phyloP scores from a whole-genome alignment of 2,888 invertebrate species.

The Amphipoea lucens region DNA sequence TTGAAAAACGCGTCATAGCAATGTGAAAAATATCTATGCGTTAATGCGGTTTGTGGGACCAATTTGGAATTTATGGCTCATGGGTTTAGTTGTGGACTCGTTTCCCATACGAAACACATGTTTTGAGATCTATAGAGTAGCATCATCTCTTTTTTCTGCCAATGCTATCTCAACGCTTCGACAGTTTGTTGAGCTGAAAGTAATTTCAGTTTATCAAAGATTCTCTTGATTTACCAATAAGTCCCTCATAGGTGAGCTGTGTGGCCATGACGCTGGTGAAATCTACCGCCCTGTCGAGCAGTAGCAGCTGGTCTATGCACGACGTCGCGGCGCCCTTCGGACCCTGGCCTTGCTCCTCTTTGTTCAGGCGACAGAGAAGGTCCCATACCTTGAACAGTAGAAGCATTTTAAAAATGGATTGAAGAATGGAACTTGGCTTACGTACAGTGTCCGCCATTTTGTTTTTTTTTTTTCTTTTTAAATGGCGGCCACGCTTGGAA shows the following conservation, averaged over 20 bases:
- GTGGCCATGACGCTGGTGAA: slow-evolving; percentile 97
- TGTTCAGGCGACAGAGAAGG: slow-evolving; percentile 94
- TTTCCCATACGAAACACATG: not conserved
- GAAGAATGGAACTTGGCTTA: not conserved
- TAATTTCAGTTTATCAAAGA: not conserved
- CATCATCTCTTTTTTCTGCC: not conserved
- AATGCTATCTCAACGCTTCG: not conserved
- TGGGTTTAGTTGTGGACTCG: not conserved
- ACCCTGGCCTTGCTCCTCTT: slow-evolving; percentile 89
- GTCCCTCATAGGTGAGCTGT: slow-evolving; percentile 98
- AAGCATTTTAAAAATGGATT: not conserved
- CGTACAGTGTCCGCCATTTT: too few relatives aligned
- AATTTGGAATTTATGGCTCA: not conserved
- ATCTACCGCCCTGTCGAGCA: slow-evolving; percentile 97
- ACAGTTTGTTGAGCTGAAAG: not conserved
- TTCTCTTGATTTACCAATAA: slow-evolving; percentile 91
- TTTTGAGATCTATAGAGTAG: not conserved
- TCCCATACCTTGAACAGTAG: slow-evolving; percentile 93
- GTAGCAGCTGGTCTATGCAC: slow-evolving; percentile 95
- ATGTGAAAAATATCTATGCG: too few relatives aligned
- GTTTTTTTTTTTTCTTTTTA: not conserved
- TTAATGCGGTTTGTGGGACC: not conserved
- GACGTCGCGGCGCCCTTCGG: slow-evolving; percentile 89
- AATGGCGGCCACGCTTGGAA: too few relatives aligned
- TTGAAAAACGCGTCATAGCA: too few relatives aligned